Conservation (phyloP, 2,113 vertebrate genomes). For the Zootoca vivipara region DNA sequence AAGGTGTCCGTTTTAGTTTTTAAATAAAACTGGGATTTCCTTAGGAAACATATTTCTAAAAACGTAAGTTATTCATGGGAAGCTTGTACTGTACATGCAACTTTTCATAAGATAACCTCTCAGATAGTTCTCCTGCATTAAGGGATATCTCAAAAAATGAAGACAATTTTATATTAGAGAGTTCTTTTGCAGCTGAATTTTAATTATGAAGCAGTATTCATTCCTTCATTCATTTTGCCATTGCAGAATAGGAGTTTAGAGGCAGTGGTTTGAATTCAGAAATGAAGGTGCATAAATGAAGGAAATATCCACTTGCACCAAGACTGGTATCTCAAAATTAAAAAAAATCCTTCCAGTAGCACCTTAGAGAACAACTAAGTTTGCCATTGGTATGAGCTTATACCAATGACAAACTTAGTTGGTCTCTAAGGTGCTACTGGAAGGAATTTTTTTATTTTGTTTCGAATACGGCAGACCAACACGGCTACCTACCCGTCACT, state of each 20-base stretch:
- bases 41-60: not conserved
- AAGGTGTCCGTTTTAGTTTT: not conserved
- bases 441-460: too few relatives aligned
- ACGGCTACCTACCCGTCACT: too few relatives aligned
- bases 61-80: not conserved
- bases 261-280: not conserved
- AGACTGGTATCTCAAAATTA: not conserved
- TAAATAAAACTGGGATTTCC: slow-evolving; percentile 4
- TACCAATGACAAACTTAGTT: too few relatives aligned
- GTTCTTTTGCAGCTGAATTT: not conserved
- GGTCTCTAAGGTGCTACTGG: too few relatives aligned
- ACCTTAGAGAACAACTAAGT: too few relatives aligned
- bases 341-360: too few relatives aligned
- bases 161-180: not conserved
- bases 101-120: not conserved
- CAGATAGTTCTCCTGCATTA: not conserved
- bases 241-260: not conserved
- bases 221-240: too few relatives aligned
- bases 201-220: not conserved
- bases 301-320: not conserved
- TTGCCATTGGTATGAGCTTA: too few relatives aligned
- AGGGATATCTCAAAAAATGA: not conserved
- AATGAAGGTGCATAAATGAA: not conserved
- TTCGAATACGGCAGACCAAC: too few relatives aligned
- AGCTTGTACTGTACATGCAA: not conserved